Evolutionary conservation across 1,140 invertebrate species (phyloP), one percentile per base, ranked within the genome.

Genomic region (Oreohelix idahoensis): DNA sequence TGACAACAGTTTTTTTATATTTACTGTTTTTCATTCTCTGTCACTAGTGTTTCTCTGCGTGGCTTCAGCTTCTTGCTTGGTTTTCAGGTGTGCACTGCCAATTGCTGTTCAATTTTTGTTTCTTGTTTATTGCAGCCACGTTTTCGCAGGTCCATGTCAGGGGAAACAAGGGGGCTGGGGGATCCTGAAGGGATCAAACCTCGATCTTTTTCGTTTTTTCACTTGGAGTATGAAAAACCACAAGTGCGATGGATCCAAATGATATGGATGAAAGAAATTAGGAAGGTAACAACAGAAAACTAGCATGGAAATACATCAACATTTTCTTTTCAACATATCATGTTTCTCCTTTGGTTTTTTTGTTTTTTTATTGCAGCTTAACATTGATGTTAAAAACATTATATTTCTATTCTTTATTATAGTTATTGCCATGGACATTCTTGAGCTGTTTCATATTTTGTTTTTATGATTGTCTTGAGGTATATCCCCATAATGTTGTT

Each of bases 171-270:
- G n/a, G n/a, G n/a, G n/a, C n/a, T n/a, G n/a, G n/a, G n/a, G n/a
- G 88, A 87, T 53, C 86, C 85, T 17, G 86, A 87, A 58, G 76
- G 83, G 4, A 81, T 88, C 29, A 92, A 92, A 80, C 90, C 91
- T 0, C 77, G 91, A 63, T 98, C 98, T 84, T 94, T 99, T n/a
- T n/a, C n/a, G n/a, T 81, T 95, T 99, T 84, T 99, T 99, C 93
- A 99, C 99, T 63, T 99, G 99, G 98, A 99, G 98, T 90, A 99
- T 99, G 99, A n/a, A 99, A 99, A 94, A 99, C 99, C 51, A 99
- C 99, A 20, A 99, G 97, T 86, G 97, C 97, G 74, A 94, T 98
- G 93, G 97, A 99, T 93, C 99, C 99, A 53, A 97, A 98, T 91
- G 98, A 99, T 93, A 99, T 99, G 92, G n/a, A 99, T 99, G 97